Percentiles rank a stretch among this genome's conserved stretches.
These are phyloP conservation scores for Macquaria ambigua DNA, from an alignment of 2,113 vertebrate species.

Conservation along the genomic window DNA sequence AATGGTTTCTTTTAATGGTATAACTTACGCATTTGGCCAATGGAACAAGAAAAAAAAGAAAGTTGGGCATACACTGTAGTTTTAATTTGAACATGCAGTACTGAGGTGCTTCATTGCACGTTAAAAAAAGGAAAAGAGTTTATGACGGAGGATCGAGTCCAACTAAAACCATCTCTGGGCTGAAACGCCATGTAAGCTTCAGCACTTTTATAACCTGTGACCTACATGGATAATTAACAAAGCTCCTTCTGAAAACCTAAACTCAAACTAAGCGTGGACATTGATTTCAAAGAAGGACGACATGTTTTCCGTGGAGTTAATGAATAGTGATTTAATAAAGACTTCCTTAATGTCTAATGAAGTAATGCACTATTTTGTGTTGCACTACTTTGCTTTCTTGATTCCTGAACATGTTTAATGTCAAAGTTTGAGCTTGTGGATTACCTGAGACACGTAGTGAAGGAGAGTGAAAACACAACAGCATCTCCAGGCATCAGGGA, in stretches of 20 bases:
- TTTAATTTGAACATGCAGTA: constrained; percentile 62
- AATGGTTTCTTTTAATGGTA: constrained; percentile 72
- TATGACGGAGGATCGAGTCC: constrained; percentile 37
- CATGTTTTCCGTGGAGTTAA: not conserved
- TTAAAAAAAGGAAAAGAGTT: constrained; percentile 31
- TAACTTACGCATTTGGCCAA: constrained; percentile 63
- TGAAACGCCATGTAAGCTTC: constrained; percentile 19
- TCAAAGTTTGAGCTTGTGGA: not conserved
- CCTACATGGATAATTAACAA: constrained; percentile 22
- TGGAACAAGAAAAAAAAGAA: constrained; percentile 63
- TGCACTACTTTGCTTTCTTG: fast-evolving
- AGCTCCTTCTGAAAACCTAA: constrained; percentile 1
- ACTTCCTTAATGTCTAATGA: not conserved
- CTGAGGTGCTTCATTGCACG: constrained; percentile 23
- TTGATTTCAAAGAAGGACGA: not conserved
- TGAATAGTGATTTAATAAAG: not conserved
- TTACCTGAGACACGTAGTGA: not conserved
- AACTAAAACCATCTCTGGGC: constrained; percentile 33
- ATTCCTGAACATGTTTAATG: not conserved
- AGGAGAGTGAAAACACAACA: not conserved
- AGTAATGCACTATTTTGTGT: not conserved
- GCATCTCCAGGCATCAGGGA: constrained; percentile 43
- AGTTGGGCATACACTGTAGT: constrained; percentile 37
- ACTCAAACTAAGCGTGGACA: not conserved
- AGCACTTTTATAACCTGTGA: constrained; percentile 26